Evolutionary conservation across 2,113 vertebrate species (phyloP).

Genomic region (Vidua chalybeata): DNA sequence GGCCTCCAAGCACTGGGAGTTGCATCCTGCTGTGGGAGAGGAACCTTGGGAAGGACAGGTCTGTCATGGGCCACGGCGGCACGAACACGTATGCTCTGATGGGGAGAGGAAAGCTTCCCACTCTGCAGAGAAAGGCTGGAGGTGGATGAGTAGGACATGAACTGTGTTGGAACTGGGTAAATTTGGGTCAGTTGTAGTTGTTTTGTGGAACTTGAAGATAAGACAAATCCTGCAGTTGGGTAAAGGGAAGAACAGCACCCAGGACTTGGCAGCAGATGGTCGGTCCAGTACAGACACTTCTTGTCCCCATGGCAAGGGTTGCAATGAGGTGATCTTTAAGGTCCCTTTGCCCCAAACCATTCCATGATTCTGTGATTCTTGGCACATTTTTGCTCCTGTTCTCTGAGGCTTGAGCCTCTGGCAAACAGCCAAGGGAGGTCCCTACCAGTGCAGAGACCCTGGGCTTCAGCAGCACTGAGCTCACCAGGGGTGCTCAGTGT

Average conservation of each 20-base stretch:
- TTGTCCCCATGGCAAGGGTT: background rate
- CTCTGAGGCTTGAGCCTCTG: background rate
- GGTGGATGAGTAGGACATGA: rapidly evolving
- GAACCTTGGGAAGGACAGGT: background rate
- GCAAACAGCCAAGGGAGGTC: background rate
- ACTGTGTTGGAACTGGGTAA: background rate
- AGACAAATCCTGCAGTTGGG: rapidly evolving
- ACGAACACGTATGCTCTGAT: rapidly evolving
- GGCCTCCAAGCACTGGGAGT: rapidly evolving
- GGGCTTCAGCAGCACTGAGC: background rate
- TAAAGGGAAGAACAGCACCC: background rate
- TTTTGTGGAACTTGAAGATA: background rate
- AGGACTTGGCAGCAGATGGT: background rate
- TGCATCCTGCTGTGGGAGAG: background rate
- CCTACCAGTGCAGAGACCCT: no score
- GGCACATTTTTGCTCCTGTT: background rate
- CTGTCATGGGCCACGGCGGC: rapidly evolving
- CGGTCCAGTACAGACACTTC: rapidly evolving
- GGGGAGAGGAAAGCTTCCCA: background rate
- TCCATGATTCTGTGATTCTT: background rate
- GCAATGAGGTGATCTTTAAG: background rate
- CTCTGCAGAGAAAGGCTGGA: background rate
- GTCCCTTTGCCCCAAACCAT: background rate
- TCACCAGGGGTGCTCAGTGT: background rate
- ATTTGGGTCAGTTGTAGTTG: background rate